Conservation (phyloP, 2,888 invertebrate genomes). For the Nymphalis urticae region DNA sequence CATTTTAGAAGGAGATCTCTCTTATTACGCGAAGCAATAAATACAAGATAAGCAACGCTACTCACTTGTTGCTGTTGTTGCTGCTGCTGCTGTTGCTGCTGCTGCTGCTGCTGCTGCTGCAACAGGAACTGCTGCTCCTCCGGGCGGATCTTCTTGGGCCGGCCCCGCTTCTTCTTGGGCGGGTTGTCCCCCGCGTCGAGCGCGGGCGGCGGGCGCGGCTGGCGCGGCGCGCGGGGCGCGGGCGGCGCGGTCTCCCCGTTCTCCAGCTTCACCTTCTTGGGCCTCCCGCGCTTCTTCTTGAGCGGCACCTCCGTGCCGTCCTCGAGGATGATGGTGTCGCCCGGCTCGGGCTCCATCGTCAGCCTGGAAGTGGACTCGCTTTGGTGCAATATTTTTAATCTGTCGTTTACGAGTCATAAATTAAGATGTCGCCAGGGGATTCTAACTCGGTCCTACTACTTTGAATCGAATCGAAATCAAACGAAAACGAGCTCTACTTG, state of each 20-base stretch:
- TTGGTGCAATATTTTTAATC: slow-evolving; percentile 55
- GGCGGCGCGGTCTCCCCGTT: slow-evolving; percentile 85
- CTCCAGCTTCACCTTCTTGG: slow-evolving; percentile 88
- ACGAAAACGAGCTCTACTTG: not conserved
- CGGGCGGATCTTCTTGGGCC: slow-evolving; percentile 92
- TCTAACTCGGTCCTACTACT: not conserved
- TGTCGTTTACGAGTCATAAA: slow-evolving; percentile 39
- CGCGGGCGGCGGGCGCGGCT: slow-evolving; percentile 59
- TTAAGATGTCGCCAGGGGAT: not conserved
- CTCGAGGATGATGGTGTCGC: slow-evolving; percentile 80
- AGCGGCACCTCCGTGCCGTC: slow-evolving; percentile 86
- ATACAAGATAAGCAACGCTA: not conserved
- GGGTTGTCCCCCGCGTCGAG: slow-evolving; percentile 71
- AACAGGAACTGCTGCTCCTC: slow-evolving; percentile 82
- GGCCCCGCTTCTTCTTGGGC: slow-evolving; percentile 92
- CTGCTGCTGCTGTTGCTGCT: slow-evolving; percentile 53
- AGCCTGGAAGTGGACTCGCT: slow-evolving; percentile 61
- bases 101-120: slow-evolving; percentile 71
- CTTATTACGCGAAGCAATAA: not conserved
- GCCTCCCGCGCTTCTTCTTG: slow-evolving; percentile 94
- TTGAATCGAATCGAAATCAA: too few species aligned
- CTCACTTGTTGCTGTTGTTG: slow-evolving; percentile 32
- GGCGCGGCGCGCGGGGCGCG: slow-evolving; percentile 74
- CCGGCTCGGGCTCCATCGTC: slow-evolving; percentile 78
- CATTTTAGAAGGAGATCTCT: not conserved